Conservation (phyloP, 1,140 invertebrate species). For the Aphidius ervi region DNA sequence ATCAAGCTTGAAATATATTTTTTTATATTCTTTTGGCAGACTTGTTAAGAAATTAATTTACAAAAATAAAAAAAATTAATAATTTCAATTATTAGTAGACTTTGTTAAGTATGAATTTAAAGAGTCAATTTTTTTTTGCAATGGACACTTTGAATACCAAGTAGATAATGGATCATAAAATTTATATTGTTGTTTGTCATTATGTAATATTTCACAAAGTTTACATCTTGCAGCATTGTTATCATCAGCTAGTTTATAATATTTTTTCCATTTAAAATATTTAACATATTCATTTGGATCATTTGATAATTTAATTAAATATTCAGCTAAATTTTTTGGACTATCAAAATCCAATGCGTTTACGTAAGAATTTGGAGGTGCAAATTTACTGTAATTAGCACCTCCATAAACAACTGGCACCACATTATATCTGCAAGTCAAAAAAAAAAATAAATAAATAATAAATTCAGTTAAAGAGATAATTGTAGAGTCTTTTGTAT, state of each 20-base stretch:
- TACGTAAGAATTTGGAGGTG: conserved; percentile 61
- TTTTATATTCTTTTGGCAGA: too few species aligned
- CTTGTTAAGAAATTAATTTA: too few species aligned
- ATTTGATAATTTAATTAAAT: conserved; percentile 51
- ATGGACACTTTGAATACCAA: conserved; percentile 36
- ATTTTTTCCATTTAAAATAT: conserved; percentile 55
- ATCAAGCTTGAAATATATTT: too few species aligned
- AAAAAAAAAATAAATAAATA: conserved; percentile 18
- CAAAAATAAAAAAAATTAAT: background rate
- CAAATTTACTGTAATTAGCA: conserved; percentile 53
- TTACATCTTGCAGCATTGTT: conserved; percentile 25
- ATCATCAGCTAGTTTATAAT: conserved; percentile 33
- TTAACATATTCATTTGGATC: conserved; percentile 48
- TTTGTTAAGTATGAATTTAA: conserved; percentile 15
- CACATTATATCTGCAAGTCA: conserved; percentile 38
- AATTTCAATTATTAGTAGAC: background rate
- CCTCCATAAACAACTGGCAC: conserved; percentile 57
- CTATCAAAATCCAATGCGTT: conserved; percentile 56
- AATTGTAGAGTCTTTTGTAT: too few species aligned
- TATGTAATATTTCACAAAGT: conserved; percentile 35
- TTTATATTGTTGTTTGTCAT: conserved; percentile 11
- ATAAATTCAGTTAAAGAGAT: too few species aligned
- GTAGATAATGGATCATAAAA: conserved; percentile 26
- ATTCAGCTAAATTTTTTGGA: conserved; percentile 51
- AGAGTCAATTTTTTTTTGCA: conserved; percentile 25